Base-by-base conservation (phyloP, 2,888 invertebrate species). In the Eubasilissa splendida region DNA sequence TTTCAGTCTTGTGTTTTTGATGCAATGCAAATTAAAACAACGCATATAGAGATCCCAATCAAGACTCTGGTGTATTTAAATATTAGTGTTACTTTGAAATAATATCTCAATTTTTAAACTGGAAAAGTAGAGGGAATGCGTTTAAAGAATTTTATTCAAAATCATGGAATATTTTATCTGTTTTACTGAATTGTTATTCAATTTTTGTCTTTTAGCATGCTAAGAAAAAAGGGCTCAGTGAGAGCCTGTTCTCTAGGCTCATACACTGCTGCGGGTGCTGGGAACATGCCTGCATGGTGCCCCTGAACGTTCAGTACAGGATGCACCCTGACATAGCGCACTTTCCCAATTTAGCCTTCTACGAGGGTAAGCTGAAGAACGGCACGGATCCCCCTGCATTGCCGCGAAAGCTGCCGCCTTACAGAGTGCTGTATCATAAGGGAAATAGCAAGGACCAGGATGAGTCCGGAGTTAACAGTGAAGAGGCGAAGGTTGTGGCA, bases 261-360 rank as follows among this genome's bases (percentile, higher is more conserved):
- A 91, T 94, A 85, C 89, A 91, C 2, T 91, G 91, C 85, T 90
- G 94, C 77, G 89, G 90, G 77, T 86, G 86, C 2, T 87, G 89
- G 85, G 83, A 85, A 8, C 86, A 84, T 58, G 87, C 86, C 84
- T 92, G 92, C 0, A 89, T 93, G 9, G 88, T 91, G 83, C 88
- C 92, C 84, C 88, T 96, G 53, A 89, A 91, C 84, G 90, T 88
- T 2, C 97, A 98, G 87, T 97, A 97, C 88, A 92, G 97, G 83
- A 97, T 98, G 97, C 94, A 96, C 84, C 91, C 92, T 0, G 93
- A 94, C 77, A 97, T 98, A 84, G 94, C 94, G 2, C 88, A 89
- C 79, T 97, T 95, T 91, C 97, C 97, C 0, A 96, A 95, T 87
- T 87, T 90, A 58, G 91, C 91, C 68, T 95, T 96, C 87, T 96